A percentile compares a stretch with the other conserved stretches of the same genome.
phyloP scores from a whole-genome alignment of 2,797 vertebrate species.

The Scolopax bukidnonensis region DNA sequence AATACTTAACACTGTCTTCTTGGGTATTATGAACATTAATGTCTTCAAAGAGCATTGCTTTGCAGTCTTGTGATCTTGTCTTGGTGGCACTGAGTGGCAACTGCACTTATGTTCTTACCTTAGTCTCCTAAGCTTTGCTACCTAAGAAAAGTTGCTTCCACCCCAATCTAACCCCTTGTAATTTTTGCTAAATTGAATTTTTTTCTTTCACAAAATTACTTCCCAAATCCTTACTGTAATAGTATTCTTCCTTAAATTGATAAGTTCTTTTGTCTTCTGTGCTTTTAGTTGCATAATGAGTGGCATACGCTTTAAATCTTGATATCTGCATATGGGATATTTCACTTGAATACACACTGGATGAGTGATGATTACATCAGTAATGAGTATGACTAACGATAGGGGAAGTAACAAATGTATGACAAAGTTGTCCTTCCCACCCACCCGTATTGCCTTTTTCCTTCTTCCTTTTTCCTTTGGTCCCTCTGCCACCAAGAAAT shows the following conservation, averaged over 20 bases:
- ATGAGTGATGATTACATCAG: not conserved
- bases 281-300: not conserved
- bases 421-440: not conserved
- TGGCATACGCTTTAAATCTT: not conserved
- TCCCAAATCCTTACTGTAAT: not conserved
- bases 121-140: not conserved
- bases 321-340: not conserved
- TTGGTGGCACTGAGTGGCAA: not conserved
- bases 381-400: not conserved
- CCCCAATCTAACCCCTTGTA: fast-evolving
- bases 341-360: not conserved
- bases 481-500: not conserved
- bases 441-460: not conserved
- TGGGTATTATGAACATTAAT: not conserved
- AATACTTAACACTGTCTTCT: not conserved
- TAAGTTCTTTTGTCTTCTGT: not conserved
- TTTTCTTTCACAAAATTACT: not conserved
- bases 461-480: not conserved
- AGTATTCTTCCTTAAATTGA: not conserved
- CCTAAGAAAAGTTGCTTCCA: not conserved
- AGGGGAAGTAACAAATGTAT: not conserved
- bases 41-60: not conserved
- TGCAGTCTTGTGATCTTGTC: not conserved
- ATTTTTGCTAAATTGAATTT: not conserved
- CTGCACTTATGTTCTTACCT: not conserved